phyloP scores from a whole-genome alignment of 30 jellyfish, hydroid and myxozoan genomes.

The Rhopilema esculentum region DNA sequence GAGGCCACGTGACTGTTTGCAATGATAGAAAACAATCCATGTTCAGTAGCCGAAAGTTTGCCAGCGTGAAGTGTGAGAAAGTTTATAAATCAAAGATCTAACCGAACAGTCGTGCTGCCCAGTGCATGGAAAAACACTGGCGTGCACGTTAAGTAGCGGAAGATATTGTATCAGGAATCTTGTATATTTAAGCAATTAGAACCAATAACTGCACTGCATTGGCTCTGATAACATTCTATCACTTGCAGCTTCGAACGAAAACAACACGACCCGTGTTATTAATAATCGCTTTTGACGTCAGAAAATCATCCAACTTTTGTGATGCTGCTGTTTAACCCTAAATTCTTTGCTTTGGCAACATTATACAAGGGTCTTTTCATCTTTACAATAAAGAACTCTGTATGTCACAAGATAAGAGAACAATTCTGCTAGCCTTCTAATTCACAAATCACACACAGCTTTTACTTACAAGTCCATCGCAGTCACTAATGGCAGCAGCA shows the following conservation, averaged over 20 bases:
- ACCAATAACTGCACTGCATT: too few relatives aligned
- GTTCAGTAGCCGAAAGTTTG: neutral
- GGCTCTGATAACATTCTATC: too few relatives aligned
- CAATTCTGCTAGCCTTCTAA: neutral
- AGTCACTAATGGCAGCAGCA: conserved; percentile 75
- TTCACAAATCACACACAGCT: neutral
- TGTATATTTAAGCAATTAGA: neutral
- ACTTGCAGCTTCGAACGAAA: neutral
- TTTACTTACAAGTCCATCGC: conserved; percentile 80
- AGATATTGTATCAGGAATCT: neutral
- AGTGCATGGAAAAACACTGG: neutral
- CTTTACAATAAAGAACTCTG: too few relatives aligned
- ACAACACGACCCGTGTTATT: neutral
- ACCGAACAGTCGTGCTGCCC: conserved; percentile 49
- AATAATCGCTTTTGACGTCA: neutral
- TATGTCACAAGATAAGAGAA: too few relatives aligned
- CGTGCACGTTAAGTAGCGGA: conserved; percentile 21
- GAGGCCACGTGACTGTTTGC: neutral
- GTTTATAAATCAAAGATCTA: conserved; percentile 3
- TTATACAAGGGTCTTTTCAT: too few relatives aligned
- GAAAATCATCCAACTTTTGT: too few relatives aligned
- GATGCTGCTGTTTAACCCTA: too few relatives aligned
- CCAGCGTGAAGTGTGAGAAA: conserved; percentile 64
- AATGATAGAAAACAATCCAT: neutral
- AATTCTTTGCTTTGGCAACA: too few relatives aligned